Conservation (phyloP, 2,113 vertebrate species). For the Xiphophorus couchianus region DNA sequence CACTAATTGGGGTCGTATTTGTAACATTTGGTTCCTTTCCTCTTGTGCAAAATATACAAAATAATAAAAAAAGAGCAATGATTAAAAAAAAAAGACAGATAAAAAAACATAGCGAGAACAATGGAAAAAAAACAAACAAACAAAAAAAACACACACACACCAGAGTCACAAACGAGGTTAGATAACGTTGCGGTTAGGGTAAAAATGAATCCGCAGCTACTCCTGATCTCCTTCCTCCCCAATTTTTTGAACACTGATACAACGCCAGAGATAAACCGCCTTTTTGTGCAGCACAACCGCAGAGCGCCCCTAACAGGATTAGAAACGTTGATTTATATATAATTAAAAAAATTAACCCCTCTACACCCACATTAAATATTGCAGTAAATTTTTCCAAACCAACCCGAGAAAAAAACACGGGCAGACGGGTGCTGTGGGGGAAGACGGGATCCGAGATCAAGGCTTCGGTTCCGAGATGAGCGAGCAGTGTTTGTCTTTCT, state of each 20-base stretch:
- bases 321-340: conserved; percentile 12
- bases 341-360: conserved; percentile 4
- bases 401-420: conserved; percentile 13
- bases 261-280: conserved; percentile 76
- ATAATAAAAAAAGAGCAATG: conserved; percentile 54
- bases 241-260: conserved; percentile 71
- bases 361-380: conserved; percentile 11
- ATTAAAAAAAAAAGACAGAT: conserved; percentile 50
- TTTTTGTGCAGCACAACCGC: conserved; percentile 20
- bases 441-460: conserved; percentile 32
- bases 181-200: conserved; percentile 36
- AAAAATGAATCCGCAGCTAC: conserved; percentile 40
- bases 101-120: conserved; percentile 27
- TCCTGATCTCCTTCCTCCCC: conserved; percentile 8
- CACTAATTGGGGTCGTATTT: conserved; percentile 71
- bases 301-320: background rate
- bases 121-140: conserved; percentile 25
- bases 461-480: conserved; percentile 12
- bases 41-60: conserved; percentile 86
- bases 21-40: conserved; percentile 83
- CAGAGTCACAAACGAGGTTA: conserved; percentile 50
- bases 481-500: conserved; percentile 39
- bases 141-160: conserved; percentile 24
- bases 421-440: background rate
- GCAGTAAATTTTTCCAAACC: conserved; percentile 32